Percentiles rank a stretch among this genome's conserved stretches.
phyloP scores from a whole-genome alignment of 2,113 vertebrate genomes.

The Syrrhaptes paradoxus region DNA sequence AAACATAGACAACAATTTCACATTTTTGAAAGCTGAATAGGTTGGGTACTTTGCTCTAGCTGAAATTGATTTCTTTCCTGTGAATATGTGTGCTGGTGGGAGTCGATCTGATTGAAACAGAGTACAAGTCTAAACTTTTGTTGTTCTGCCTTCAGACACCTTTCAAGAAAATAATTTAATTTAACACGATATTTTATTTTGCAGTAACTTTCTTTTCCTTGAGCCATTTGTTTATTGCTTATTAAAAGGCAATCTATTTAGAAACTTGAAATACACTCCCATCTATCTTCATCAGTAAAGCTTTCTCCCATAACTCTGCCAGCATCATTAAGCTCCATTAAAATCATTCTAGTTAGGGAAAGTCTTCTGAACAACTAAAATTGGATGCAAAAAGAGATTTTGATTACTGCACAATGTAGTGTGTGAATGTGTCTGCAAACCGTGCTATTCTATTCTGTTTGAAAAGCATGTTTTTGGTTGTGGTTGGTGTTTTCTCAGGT shows the following conservation, averaged over 20 bases:
- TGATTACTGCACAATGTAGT: not conserved
- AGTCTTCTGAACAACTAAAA: conserved; percentile 37
- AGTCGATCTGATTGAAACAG: not conserved
- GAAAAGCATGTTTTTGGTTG: not conserved
- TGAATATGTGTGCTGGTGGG: not conserved
- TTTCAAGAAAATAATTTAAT: conserved; percentile 48
- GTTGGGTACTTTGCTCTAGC: not conserved
- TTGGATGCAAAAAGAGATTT: conserved; percentile 6
- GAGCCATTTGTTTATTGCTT: conserved; percentile 45
- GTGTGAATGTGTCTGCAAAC: not conserved
- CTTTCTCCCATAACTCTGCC: not conserved
- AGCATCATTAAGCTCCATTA: conserved; percentile 49
- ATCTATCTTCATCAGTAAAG: conserved; percentile 6
- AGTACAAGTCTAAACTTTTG: not conserved
- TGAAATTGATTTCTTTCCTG: not conserved
- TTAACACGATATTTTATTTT: not conserved
- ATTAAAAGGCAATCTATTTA: conserved; percentile 56
- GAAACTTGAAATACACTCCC: conserved; percentile 17
- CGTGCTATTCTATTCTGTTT: not conserved
- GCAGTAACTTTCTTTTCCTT: conserved; percentile 26
- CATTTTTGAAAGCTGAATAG: not conserved
- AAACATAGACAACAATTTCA: not conserved
- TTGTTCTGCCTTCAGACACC: conserved; percentile 7
- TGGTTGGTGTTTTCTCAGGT: not conserved
- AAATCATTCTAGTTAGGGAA: conserved; percentile 42